Conservation (phyloP, 2,113 vertebrate genomes). For the Thalassoma bifasciatum region DNA sequence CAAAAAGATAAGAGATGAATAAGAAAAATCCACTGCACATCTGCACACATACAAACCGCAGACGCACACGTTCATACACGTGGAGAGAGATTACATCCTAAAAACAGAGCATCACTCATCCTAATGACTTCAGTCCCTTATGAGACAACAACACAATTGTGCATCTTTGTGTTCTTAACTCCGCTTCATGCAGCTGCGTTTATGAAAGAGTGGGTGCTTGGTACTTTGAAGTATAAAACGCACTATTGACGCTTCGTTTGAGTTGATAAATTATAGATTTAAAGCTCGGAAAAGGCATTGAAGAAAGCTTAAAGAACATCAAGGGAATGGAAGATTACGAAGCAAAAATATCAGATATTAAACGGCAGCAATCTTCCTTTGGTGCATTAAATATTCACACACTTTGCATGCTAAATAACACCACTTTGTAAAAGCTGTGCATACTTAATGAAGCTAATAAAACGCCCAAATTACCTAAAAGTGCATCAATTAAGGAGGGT, state of each 20-base stretch:
- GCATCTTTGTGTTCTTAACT: neutral
- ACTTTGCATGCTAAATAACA: slow-evolving; percentile 3
- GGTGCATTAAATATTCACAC: slow-evolving; percentile 26
- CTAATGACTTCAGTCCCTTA: slow-evolving; percentile 22
- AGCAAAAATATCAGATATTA: neutral
- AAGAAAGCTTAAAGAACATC: slow-evolving; percentile 4
- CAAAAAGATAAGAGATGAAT: neutral
- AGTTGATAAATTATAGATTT: slow-evolving; percentile 1
- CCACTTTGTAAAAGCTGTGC: slow-evolving; percentile 4
- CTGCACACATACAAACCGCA: neutral
- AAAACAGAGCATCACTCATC: slow-evolving; percentile 39
- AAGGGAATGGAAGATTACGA: neutral
- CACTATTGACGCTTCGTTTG: neutral
- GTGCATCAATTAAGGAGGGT: neutral
- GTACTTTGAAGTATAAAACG: neutral
- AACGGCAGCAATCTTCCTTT: neutral
- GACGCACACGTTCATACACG: slow-evolving; percentile 16
- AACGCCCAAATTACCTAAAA: neutral
- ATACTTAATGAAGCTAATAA: neutral
- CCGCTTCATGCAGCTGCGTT: neutral
- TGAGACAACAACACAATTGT: neutral
- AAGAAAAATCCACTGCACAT: neutral
- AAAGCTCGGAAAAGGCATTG: neutral
- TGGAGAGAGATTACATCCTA: slow-evolving; percentile 19
- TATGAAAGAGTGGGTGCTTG: neutral